Evolutionary conservation across 2,888 invertebrate genomes (phyloP).

Genomic region (Agrenia bidenticulata): DNA sequence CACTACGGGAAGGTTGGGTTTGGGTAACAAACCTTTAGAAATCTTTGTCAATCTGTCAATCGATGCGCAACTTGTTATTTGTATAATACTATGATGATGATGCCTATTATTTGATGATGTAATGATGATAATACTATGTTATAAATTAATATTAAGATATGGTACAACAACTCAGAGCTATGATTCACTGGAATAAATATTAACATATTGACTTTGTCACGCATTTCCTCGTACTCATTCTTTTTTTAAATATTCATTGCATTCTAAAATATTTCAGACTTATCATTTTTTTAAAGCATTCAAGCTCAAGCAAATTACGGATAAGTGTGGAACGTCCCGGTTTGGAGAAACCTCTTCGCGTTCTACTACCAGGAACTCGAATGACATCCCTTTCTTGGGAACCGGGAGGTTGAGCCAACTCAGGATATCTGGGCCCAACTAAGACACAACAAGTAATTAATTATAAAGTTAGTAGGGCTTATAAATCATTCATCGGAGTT

Average conservation of each 20-base stretch:
- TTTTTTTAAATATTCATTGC: too few relatives aligned
- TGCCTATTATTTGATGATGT: slow-evolving; percentile 20
- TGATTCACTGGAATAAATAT: slow-evolving; percentile 29
- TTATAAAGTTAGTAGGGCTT: not conserved
- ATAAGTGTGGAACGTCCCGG: not conserved
- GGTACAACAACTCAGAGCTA: slow-evolving; percentile 25
- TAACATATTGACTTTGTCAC: slow-evolving; percentile 19
- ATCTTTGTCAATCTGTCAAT: not conserved
- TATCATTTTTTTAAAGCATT: not conserved
- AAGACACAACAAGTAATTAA: not conserved
- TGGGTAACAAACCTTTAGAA: too few relatives aligned
- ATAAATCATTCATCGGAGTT: not conserved
- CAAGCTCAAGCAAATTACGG: not conserved
- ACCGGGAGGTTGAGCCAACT: not conserved
- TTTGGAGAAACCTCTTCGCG: not conserved
- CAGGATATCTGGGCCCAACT: too few relatives aligned
- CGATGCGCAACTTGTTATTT: not conserved
- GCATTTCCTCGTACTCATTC: not conserved
- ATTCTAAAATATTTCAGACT: too few relatives aligned
- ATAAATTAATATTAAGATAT: not conserved
- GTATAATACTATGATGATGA: slow-evolving; percentile 4
- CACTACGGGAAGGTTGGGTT: too few relatives aligned
- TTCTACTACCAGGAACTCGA: too few relatives aligned
- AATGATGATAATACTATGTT: slow-evolving; percentile 12
- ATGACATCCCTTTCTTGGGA: not conserved